phyloP scores from a whole-genome alignment of 2,888 invertebrate genomes.

The Nemotelus nigrinus region DNA sequence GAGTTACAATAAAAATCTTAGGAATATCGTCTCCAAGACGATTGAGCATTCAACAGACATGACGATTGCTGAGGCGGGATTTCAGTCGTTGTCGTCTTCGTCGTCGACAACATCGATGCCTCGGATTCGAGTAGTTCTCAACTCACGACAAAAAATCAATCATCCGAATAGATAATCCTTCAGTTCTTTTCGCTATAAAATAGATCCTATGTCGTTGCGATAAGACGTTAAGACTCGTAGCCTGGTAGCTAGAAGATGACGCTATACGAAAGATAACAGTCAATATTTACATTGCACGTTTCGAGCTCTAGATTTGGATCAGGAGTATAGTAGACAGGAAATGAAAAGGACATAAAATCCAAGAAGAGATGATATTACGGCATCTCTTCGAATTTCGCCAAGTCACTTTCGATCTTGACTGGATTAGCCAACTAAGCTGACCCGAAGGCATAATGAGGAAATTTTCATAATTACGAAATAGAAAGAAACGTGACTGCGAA shows the following conservation, averaged over 20 bases:
- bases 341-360: too few species aligned
- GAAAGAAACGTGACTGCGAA: too few species aligned
- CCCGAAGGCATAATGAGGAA: too few species aligned
- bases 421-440: too few species aligned
- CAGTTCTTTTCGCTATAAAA: conserved; percentile 26
- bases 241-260: neutral
- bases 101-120: neutral
- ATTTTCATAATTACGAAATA: too few species aligned
- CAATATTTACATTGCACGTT: too few species aligned
- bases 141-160: conserved; percentile 41
- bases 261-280: neutral
- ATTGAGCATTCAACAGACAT: conserved; percentile 6
- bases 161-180: conserved; percentile 42
- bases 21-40: conserved; percentile 15
- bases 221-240: conserved; percentile 14
- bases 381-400: too few species aligned
- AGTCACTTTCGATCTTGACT: too few species aligned
- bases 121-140: conserved; percentile 5
- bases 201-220: neutral
- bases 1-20: neutral
- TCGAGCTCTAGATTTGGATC: too few species aligned
- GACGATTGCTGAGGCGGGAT: conserved; percentile 16
- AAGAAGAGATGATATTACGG: too few species aligned
- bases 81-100: neutral
- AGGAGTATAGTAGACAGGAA: too few species aligned